A percentile compares a stretch with the other conserved stretches of the same genome.
Conservation (phyloP, 2,888 invertebrate species). For the Aleiodes leptofemur region DNA sequence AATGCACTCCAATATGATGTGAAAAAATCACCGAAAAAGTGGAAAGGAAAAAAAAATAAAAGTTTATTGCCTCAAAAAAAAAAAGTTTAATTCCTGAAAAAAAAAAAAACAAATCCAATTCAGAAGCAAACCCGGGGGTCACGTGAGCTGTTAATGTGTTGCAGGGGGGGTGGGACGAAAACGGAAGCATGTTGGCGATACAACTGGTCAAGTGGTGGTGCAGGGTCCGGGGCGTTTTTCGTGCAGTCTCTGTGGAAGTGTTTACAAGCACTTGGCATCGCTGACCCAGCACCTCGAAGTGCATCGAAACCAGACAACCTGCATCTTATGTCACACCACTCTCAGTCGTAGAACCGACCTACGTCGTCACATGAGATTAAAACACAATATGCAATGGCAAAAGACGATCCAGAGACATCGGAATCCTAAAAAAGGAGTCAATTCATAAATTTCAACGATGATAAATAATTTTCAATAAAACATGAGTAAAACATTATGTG, state of each 20-base stretch:
- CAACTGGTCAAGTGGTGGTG: constrained; percentile 75
- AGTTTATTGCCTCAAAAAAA: not conserved
- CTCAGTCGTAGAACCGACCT: constrained; percentile 75
- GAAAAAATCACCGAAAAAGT: constrained; percentile 12
- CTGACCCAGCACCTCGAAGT: constrained; percentile 75
- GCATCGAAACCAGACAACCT: constrained; percentile 75
- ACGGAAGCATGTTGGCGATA: constrained; percentile 74
- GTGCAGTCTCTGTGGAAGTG: constrained; percentile 75
- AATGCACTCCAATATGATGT: constrained; percentile 1
- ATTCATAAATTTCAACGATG: constrained; percentile 63
- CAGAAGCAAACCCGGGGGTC: constrained; percentile 67
- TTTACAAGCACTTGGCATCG: constrained; percentile 75
- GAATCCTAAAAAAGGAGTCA: constrained; percentile 66
- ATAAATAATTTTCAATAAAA: not conserved
- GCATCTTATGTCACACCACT: constrained; percentile 75
- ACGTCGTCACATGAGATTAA: constrained; percentile 74
- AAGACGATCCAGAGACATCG: constrained; percentile 74
- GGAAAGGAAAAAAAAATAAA: not conserved
- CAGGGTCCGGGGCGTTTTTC: constrained; percentile 75
- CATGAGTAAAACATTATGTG: no score
- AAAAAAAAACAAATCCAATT: not conserved
- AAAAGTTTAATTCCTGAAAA: constrained; percentile 1
- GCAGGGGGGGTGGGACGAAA: constrained; percentile 75
- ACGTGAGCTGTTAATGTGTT: constrained; percentile 74
- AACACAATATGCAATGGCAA: constrained; percentile 75